Evolutionary conservation across 1,140 invertebrate genomes (phyloP).

Genomic region (Lepeophtheirus salmonis): DNA sequence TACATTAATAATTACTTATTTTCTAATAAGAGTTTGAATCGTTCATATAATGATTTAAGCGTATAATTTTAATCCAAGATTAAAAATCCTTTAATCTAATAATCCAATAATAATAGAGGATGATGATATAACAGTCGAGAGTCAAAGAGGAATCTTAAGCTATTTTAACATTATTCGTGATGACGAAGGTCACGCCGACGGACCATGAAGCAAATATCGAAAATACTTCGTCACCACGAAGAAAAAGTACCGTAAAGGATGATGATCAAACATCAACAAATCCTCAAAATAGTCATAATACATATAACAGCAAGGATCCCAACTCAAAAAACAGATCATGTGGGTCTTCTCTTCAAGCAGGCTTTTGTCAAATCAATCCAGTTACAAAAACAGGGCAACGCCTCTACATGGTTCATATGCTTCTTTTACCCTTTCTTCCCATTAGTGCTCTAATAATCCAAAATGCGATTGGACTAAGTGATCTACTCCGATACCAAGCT

Average conservation of each 20-base stretch:
- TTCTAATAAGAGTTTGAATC: too few species aligned
- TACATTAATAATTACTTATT: too few species aligned
- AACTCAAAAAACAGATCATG: too few species aligned
- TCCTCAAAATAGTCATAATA: not conserved
- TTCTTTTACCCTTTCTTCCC: conserved; percentile 21
- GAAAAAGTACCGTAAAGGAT: not conserved
- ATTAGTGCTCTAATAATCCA: conserved; percentile 21
- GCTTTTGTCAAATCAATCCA: conserved; percentile 7
- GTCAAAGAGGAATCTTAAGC: not conserved
- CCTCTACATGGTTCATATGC: conserved; percentile 20
- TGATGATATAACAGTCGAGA: not conserved
- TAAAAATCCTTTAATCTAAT: not conserved
- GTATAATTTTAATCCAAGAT: not conserved
- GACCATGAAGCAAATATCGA: not conserved
- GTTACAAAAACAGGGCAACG: conserved; percentile 7
- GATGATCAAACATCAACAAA: not conserved
- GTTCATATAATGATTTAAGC: too few species aligned
- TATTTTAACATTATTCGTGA: not conserved
- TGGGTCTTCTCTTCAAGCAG: not conserved
- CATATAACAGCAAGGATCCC: not conserved
- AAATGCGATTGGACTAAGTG: conserved; percentile 20
- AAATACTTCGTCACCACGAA: not conserved
- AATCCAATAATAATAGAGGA: not conserved
- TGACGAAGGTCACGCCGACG: not conserved
- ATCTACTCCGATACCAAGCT: conserved; percentile 20